phyloP scores from a whole-genome alignment of 2,113 vertebrate species.

The Zosterops hypoxanthus region DNA sequence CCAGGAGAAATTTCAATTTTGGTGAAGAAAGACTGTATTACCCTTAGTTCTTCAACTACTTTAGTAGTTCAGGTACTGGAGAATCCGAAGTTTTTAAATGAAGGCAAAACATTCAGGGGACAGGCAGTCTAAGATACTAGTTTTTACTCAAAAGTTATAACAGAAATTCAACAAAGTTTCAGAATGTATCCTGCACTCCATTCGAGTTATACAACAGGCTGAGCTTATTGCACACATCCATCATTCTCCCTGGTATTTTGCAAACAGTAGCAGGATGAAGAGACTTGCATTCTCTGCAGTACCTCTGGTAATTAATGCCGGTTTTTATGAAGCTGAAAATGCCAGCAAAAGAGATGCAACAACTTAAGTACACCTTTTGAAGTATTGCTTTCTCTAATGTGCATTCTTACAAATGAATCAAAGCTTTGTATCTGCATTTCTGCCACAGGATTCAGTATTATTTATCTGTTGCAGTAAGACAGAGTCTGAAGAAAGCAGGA shows the following conservation, averaged over 20 bases:
- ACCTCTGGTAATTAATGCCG: not conserved
- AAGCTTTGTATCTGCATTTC: not conserved
- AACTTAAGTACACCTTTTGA: not conserved
- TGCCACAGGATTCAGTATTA: not conserved
- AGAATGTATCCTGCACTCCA: not conserved
- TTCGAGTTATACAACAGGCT: not conserved
- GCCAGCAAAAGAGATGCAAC: not conserved
- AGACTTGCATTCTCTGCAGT: not conserved
- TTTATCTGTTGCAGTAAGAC: not conserved
- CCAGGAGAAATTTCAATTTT: not conserved
- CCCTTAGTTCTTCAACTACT: not conserved
- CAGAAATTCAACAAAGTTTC: not conserved
- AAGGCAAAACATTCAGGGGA: not conserved
- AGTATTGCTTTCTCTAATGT: not conserved
- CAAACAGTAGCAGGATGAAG: not conserved
- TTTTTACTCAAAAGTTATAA: not conserved
- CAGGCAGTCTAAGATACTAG: not conserved
- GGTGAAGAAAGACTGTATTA: not conserved
- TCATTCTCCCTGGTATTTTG: not conserved
- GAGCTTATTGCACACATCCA: not conserved
- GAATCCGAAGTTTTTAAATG: not conserved
- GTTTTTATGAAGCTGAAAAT: not conserved
- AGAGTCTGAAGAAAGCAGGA: not conserved
- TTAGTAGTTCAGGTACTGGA: not conserved
- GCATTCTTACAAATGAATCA: not conserved